phyloP scores from a whole-genome alignment of 2,888 invertebrate species.

The Drosophila affinis region DNA sequence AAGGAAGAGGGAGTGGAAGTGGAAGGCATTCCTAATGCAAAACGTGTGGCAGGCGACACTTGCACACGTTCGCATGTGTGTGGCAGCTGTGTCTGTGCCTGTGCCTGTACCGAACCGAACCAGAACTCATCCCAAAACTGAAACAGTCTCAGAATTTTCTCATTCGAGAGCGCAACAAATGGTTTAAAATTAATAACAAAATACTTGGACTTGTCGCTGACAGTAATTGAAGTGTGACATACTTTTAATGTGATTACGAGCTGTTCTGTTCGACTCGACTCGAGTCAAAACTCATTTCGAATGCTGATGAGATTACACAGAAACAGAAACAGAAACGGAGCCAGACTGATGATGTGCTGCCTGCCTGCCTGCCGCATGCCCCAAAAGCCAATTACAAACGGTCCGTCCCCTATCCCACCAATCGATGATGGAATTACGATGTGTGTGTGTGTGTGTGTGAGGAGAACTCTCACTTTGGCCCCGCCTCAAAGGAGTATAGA shows the following conservation, averaged over 20 bases:
- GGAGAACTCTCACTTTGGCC: not conserved
- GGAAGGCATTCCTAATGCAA: conserved; percentile 71
- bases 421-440: conserved; percentile 26
- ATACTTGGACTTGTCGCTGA: conserved; percentile 51
- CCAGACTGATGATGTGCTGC: conserved; percentile 12
- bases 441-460: not conserved
- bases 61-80: conserved; percentile 60
- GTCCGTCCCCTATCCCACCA: not conserved
- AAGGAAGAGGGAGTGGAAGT: not conserved
- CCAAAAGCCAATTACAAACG: conserved; percentile 32
- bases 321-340: conserved; percentile 2
- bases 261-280: conserved; percentile 8
- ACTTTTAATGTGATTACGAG: conserved; percentile 65
- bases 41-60: conserved; percentile 65
- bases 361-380: not conserved
- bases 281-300: conserved; percentile 57
- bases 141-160: not conserved
- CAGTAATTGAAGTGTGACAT: conserved; percentile 75
- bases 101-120: not conserved
- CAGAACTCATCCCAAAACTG: conserved; percentile 4
- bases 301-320: conserved; percentile 60
- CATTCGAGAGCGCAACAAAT: conserved; percentile 40
- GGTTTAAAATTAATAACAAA: conserved; percentile 65
- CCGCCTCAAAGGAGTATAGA: no score
- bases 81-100: conserved; percentile 70